A percentile compares a stretch with the other conserved stretches of the same genome.
phyloP scores from a whole-genome alignment of 2,797 vertebrate species.

The Cygnus olor region DNA sequence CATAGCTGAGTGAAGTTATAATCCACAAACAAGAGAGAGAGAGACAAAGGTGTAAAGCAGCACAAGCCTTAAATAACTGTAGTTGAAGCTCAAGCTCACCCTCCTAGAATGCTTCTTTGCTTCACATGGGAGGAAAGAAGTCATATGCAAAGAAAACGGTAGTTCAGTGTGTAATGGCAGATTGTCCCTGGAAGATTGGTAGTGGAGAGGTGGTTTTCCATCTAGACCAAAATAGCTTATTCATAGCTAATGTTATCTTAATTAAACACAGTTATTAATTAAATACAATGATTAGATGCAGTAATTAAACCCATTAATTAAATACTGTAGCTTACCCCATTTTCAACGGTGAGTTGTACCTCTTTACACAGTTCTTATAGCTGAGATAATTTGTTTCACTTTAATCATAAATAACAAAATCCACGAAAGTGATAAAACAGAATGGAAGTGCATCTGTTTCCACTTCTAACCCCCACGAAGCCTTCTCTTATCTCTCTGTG shows the following conservation, averaged over 20 bases:
- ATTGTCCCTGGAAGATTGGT: background rate
- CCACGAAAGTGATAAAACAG: background rate
- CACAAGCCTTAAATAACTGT: background rate
- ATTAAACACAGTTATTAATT: constrained; percentile 47
- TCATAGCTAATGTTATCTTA: constrained; percentile 21
- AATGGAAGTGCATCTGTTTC: background rate
- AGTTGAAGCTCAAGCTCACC: background rate
- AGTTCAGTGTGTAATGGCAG: background rate
- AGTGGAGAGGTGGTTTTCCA: background rate
- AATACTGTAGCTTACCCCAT: constrained; percentile 13
- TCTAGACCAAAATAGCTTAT: background rate
- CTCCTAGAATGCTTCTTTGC: background rate
- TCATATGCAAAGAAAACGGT: background rate
- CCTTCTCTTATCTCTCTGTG: background rate
- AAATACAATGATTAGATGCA: constrained; percentile 31
- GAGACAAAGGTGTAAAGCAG: background rate
- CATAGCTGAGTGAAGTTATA: background rate
- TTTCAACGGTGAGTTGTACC: constrained; percentile 9
- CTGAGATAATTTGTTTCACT: constrained; percentile 18
- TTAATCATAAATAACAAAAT: background rate
- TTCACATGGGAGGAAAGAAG: background rate
- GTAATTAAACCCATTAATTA: constrained; percentile 57
- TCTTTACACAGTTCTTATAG: background rate
- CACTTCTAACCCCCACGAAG: background rate
- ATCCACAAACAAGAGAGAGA: background rate